Base-by-base conservation (phyloP, 2,113 vertebrate species). In the Heteronetta atricapilla region DNA sequence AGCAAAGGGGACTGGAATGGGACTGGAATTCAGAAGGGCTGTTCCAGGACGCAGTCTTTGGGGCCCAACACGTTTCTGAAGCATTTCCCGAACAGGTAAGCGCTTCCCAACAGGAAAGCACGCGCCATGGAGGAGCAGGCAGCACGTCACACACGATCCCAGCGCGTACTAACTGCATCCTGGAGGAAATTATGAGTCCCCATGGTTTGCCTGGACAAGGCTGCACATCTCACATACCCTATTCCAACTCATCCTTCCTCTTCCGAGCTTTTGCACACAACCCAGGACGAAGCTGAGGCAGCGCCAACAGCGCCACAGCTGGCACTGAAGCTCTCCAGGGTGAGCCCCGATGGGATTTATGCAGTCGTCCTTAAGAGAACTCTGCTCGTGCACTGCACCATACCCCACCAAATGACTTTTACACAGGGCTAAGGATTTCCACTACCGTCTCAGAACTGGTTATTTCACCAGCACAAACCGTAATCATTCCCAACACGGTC, bases 281-380 rank as follows among this genome's bases (percentile, higher is more conserved):
- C 8, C 25, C 5, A 2, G 42, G 6, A 4, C 6, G 25, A 42
- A 29, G 46, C 31, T 11, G 26, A 56, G 38, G 29, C 2, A 18
- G 8, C 3, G 1, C 11, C 13, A 21, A 15, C 5, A 38, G 50
- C 7, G 40, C 9, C 21, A 19, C 10, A 25, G 10, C 25, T 6
- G 13, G 53, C 17, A 13, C 12, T 23, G 0, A 55, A 25, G 26
- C 6, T 38, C 22, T 52, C 70, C 10, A 29, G 53, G 42, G 18
- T 0, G n/a, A 40, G 29, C 7, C 6, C 23, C 1, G 0, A 3
- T 0, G 11, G 60, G 60, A 75, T 42, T 21, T 21, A 16, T 40
- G 15, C 4, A 28, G 29, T 7, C 4, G 3, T 7, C 26, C 36
- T 6, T 7, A 38, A 36, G 55, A 59, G n/a, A 60, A 34, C 9